Conservation (phyloP, 2,888 invertebrate species). For the Julus scandinavius region DNA sequence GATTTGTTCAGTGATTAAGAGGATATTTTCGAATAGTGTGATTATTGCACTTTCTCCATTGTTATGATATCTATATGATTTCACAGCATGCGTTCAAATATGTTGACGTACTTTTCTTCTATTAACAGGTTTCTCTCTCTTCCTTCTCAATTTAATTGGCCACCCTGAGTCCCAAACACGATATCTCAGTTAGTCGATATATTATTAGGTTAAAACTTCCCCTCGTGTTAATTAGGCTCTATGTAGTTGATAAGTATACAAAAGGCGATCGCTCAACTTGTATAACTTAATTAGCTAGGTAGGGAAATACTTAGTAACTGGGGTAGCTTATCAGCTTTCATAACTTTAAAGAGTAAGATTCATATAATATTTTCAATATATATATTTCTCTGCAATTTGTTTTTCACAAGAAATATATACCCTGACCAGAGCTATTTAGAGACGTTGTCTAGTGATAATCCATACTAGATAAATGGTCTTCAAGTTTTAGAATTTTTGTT, state of each 20-base stretch:
- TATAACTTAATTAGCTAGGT: background rate
- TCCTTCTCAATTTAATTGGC: background rate
- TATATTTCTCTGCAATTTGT: no score
- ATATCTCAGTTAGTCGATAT: background rate
- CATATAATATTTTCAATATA: no score
- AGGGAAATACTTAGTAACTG: background rate
- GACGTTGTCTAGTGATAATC: no score
- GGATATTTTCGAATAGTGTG: background rate
- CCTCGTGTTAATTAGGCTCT: background rate
- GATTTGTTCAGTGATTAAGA: background rate
- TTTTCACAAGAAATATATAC: no score
- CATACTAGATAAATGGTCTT: no score
- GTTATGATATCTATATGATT: background rate
- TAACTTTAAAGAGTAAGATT: no score
- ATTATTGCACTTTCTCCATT: background rate
- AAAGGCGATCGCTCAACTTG: background rate
- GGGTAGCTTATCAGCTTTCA: background rate
- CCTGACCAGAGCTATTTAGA: no score
- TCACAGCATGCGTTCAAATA: background rate
- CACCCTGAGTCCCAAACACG: background rate
- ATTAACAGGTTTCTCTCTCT: background rate
- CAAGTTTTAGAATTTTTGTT: no score
- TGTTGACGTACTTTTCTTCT: background rate
- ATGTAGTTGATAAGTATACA: background rate
- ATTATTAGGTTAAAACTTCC: constrained; percentile 14